Conservation (phyloP, 2,888 invertebrate genomes). For the Chloromyia formosa region DNA sequence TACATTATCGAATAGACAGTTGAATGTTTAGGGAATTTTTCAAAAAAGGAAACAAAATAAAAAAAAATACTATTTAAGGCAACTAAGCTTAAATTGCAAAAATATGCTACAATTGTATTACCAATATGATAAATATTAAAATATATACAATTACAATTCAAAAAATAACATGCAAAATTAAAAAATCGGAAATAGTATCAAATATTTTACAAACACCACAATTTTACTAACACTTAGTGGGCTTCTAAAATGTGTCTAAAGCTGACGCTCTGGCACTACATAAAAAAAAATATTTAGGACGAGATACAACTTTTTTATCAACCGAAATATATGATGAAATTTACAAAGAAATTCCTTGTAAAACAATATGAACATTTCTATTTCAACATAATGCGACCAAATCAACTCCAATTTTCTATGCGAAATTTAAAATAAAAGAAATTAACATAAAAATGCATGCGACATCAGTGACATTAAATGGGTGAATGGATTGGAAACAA, state of each 20-base stretch:
- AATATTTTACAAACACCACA: not conserved
- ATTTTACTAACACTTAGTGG: not conserved
- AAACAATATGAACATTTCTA: not conserved
- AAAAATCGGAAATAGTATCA: too few species aligned
- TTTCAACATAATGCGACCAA: constrained; percentile 40
- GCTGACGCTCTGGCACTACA: too few species aligned
- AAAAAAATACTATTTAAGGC: not conserved
- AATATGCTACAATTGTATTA: constrained; percentile 8
- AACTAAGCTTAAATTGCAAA: constrained; percentile 1
- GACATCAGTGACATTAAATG: too few species aligned
- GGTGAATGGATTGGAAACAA: too few species aligned
- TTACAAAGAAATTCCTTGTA: not conserved
- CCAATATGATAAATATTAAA: too few species aligned
- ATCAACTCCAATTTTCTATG: constrained; percentile 38
- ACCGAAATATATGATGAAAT: not conserved
- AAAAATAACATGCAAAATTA: too few species aligned
- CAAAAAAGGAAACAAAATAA: constrained; percentile 21
- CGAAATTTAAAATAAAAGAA: constrained; percentile 11
- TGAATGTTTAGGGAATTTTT: constrained; percentile 48
- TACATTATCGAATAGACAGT: constrained; percentile 28
- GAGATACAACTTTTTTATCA: not conserved
- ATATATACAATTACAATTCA: too few species aligned
- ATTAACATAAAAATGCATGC: too few species aligned
- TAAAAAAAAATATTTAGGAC: too few species aligned
- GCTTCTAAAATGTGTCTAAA: too few species aligned